Percentiles rank a stretch among this genome's conserved stretches.
These are phyloP conservation scores for Sebastes miniatus DNA, from an alignment of 2,797 vertebrate genomes.

Conservation along the genomic window DNA sequence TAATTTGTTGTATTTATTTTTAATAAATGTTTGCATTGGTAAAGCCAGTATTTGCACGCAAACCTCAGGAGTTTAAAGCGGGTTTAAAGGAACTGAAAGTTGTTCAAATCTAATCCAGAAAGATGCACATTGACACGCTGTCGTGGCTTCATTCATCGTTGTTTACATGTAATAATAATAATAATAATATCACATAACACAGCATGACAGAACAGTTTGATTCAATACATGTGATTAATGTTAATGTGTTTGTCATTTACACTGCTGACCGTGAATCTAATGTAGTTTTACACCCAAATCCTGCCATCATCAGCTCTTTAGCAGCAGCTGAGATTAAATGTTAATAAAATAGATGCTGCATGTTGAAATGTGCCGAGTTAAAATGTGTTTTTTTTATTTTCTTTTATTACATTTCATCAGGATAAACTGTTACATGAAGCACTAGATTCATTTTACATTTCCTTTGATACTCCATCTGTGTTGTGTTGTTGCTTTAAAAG, in stretches of 20 bases:
- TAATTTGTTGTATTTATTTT: constrained; percentile 10
- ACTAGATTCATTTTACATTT: not conserved
- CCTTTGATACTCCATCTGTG: constrained; percentile 33
- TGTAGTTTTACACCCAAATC: not conserved
- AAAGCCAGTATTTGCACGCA: constrained; percentile 35
- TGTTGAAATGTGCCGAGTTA: constrained; percentile 10
- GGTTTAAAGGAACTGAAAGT: not conserved
- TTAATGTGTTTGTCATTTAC: not conserved
- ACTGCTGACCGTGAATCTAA: not conserved
- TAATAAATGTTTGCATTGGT: not conserved
- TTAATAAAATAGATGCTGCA: not conserved
- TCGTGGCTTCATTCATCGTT: not conserved
- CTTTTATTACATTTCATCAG: not conserved
- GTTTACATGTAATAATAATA: not conserved
- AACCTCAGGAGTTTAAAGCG: constrained; percentile 13
- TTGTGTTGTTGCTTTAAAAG: constrained; percentile 30
- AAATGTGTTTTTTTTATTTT: not conserved
- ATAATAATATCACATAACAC: not conserved
- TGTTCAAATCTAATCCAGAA: not conserved
- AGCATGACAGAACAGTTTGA: constrained; percentile 11
- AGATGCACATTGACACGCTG: not conserved
- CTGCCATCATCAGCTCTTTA: not conserved
- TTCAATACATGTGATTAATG: not conserved
- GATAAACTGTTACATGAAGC: not conserved
- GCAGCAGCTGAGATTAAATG: not conserved